phyloP scores from a whole-genome alignment of 2,888 invertebrate genomes.

The Cephus pulcher region DNA sequence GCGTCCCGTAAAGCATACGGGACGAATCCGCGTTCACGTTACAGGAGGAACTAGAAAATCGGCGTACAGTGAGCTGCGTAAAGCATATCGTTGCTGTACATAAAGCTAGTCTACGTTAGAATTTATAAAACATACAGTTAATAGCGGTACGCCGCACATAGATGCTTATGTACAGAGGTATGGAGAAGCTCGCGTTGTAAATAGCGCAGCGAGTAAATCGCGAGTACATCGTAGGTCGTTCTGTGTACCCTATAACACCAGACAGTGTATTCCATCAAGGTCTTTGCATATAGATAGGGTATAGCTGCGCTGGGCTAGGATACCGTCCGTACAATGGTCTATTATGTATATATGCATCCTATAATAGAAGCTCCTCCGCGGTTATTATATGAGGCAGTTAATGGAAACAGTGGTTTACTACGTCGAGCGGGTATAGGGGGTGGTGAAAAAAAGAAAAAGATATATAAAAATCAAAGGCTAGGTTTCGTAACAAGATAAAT shows the following conservation, averaged over 20 bases:
- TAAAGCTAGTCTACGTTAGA: neutral
- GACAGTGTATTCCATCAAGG: neutral
- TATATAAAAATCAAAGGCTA: neutral
- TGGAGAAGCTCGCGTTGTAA: neutral
- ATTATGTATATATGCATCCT: neutral
- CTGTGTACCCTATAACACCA: neutral
- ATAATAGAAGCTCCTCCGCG: neutral
- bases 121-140: neutral
- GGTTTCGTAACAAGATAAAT: neutral
- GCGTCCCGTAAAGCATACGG: neutral
- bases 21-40: neutral
- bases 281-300: neutral
- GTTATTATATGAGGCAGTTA: neutral
- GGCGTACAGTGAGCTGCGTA: neutral
- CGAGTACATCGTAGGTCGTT: neutral
- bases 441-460: neutral
- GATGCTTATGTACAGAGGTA: neutral
- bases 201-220: neutral
- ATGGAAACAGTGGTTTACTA: neutral
- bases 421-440: neutral
- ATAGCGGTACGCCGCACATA: neutral
- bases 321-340: neutral
- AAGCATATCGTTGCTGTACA: neutral
- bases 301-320: neutral
- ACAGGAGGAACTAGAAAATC: neutral